These are phyloP conservation scores for Phenacoccus solenopsis DNA, from an alignment of 1,140 invertebrate genomes.

Conservation along the genomic window DNA sequence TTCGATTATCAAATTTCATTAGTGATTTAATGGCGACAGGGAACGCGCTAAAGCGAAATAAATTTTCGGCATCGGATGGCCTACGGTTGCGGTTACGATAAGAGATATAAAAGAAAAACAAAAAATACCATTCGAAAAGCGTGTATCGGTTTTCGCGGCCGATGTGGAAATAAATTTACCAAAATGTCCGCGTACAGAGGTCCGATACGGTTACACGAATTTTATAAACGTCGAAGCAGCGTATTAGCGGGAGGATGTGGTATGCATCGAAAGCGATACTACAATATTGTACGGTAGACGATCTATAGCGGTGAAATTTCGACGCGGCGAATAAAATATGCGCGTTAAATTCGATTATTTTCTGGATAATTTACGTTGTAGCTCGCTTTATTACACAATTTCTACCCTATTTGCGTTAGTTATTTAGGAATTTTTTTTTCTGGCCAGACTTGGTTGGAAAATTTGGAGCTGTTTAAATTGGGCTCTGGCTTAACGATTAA, in stretches of 20 bases:
- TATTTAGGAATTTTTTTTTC: not conserved
- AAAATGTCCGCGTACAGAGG: no score
- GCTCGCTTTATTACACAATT: not conserved
- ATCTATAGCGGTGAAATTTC: not conserved
- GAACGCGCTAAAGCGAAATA: not conserved
- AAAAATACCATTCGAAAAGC: not conserved
- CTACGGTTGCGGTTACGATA: not conserved
- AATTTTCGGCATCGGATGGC: not conserved
- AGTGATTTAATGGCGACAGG: not conserved
- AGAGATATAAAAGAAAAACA: not conserved
- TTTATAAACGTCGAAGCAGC: no score
- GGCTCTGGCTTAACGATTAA: not conserved
- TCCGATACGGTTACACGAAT: no score
- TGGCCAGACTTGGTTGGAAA: not conserved
- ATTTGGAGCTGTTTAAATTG: not conserved
- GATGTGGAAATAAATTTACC: not conserved
- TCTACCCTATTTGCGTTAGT: not conserved
- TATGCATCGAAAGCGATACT: not conserved
- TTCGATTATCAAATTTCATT: not conserved
- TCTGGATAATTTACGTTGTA: not conserved
- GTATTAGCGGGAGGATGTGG: no score
- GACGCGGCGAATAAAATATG: no score
- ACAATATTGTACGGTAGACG: not conserved
- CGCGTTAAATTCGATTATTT: not conserved
- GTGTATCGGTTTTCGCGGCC: not conserved